Evolutionary conservation across 2,888 invertebrate genomes (phyloP).

Genomic region (Oithona nana): DNA sequence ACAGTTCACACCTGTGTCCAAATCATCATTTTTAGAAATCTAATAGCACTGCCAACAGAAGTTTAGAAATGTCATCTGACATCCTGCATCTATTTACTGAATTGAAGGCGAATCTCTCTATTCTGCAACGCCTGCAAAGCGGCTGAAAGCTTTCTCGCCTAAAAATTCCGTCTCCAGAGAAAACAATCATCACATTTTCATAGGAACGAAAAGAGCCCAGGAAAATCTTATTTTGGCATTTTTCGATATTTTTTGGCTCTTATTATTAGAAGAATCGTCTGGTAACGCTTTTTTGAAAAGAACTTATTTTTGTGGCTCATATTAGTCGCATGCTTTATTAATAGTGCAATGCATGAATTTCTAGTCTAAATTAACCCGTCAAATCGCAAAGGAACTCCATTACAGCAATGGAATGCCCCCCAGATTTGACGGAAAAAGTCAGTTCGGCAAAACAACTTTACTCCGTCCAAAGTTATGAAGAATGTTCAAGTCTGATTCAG

Average conservation of each 20-base stretch:
- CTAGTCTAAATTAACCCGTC: not conserved
- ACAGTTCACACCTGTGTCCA: too few relatives aligned
- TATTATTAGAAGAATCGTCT: not conserved
- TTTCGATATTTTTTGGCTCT: not conserved
- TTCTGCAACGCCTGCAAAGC: too few relatives aligned
- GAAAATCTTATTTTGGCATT: slow-evolving; percentile 25
- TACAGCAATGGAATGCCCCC: not conserved
- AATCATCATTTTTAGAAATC: too few relatives aligned
- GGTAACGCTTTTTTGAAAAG: too few relatives aligned
- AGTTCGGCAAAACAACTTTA: not conserved
- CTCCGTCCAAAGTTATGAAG: not conserved
- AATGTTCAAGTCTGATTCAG: not conserved
- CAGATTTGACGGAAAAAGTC: not conserved
- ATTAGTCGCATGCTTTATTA: too few relatives aligned
- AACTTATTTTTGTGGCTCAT: not conserved
- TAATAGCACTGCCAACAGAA: too few relatives aligned
- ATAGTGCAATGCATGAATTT: too few relatives aligned
- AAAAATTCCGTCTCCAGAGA: too few relatives aligned
- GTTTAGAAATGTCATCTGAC: too few relatives aligned
- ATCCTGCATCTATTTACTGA: too few relatives aligned
- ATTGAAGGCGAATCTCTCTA: too few relatives aligned
- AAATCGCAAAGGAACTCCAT: not conserved
- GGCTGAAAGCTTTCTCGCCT: too few relatives aligned
- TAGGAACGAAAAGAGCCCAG: slow-evolving; percentile 91
- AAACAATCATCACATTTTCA: slow-evolving; percentile 97